Base-by-base conservation (phyloP, 1,140 invertebrate genomes). In the Helicoverpa armigera region DNA sequence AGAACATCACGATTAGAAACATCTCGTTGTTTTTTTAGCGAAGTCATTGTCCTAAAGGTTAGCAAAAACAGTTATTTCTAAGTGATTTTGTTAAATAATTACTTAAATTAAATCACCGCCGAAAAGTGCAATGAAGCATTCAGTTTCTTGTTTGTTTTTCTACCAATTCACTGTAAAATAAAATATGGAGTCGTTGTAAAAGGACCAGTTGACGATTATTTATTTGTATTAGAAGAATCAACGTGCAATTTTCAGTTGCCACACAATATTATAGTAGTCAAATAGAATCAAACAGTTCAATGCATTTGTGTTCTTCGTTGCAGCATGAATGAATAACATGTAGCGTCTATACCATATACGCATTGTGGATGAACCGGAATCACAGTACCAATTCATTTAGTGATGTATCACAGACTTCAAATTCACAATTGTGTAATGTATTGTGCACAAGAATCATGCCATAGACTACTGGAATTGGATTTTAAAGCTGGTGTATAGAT, bases 381-480 rank as follows among this genome's bases (percentile, higher is more conserved):
- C 54, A 74, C 50, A 74, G 72, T 58, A 74, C 72, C 72, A 74
- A 60, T 74, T 74, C 29, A 60, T 74, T 74, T 74, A 58, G 53
- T 58, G 54, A 43, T 74, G 69, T 73, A 56, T 73, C 51, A 54
- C 72, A 58, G 53, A 60, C 56, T 58, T 75, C 9, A 18, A 70
- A 70, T 53, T 70, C 67, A 70, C 67, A 70, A 70, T 67, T 67
- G 63, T 67, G 63, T 67, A 67, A 70, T 70, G 67, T 70, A 70
- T 70, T 70, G 67, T 70, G 67, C 48, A 51, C 18, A 70, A 70
- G 67, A 67, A 43, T 70, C 67, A 53, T 70, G 50, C 18, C 50
- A 51, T 70, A 70, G 50, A 53, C 50, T 29, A 29, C 48, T 31
- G 18, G 67, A 50, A 70, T 70, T 29, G 13, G 50, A 51, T 70